These are phyloP conservation scores for Drosophila asahinai DNA, from an alignment of 1,140 invertebrate genomes.

Conservation along the genomic window DNA sequence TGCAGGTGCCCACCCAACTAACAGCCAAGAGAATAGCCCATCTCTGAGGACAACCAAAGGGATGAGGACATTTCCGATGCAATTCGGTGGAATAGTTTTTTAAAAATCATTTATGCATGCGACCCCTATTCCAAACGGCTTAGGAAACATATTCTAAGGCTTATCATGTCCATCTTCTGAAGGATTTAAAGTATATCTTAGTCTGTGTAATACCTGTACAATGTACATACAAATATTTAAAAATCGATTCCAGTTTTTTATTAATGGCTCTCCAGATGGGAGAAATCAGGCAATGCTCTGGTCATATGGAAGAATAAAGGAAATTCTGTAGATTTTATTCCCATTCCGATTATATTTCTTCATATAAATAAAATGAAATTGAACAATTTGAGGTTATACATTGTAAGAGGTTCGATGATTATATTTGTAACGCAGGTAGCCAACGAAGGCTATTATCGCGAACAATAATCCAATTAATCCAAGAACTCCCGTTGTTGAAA, in stretches of 20 bases:
- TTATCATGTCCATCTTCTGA: no score
- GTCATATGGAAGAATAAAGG: no score
- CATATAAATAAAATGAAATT: background rate
- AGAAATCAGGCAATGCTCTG: no score
- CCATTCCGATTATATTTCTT: background rate
- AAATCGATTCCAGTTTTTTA: background rate
- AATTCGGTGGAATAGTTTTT: background rate
- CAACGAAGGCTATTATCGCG: background rate
- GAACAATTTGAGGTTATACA: background rate
- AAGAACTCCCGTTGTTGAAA: background rate
- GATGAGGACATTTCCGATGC: background rate
- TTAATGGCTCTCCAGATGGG: no score
- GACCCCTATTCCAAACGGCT: no score
- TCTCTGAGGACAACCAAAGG: slow-evolving; percentile 35
- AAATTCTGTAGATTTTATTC: background rate
- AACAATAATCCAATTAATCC: slow-evolving; percentile 3
- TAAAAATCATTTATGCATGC: slow-evolving; percentile 4
- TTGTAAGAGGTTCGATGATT: slow-evolving; percentile 11
- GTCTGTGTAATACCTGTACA: slow-evolving; percentile 8
- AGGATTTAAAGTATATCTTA: background rate
- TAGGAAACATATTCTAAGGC: no score
- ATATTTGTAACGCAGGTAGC: slow-evolving; percentile 4
- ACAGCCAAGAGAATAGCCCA: slow-evolving; percentile 70
- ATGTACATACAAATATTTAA: slow-evolving; percentile 4
- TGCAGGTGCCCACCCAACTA: slow-evolving; percentile 72